Evolutionary conservation across 2,888 invertebrate species (phyloP).

Genomic region (Branchipolynoe longqiensis): DNA sequence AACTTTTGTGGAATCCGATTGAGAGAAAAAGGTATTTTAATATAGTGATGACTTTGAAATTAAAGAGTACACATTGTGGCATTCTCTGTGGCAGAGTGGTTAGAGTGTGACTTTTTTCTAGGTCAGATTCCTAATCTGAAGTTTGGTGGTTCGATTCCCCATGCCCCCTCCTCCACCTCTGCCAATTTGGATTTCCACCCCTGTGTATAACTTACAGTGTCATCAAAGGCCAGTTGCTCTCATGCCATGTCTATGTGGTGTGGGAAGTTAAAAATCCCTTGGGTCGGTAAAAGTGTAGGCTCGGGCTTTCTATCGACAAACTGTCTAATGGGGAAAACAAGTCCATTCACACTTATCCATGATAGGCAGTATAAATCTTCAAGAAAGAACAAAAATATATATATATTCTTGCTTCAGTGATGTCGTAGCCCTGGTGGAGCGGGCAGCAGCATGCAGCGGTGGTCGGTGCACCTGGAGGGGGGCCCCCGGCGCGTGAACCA

Average conservation of each 20-base stretch:
- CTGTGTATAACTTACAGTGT: too few relatives aligned
- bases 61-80: not conserved
- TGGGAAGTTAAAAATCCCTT: not conserved
- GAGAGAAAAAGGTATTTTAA: too few relatives aligned
- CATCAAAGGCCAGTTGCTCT: too few relatives aligned
- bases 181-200: too few relatives aligned
- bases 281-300: too few relatives aligned
- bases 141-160: too few relatives aligned
- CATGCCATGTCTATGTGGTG: not conserved
- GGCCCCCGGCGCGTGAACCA: constrained; percentile 96
- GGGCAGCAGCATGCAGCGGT: constrained; percentile 79
- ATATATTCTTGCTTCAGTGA: constrained; percentile 4
- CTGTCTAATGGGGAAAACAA: not conserved
- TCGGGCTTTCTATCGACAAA: not conserved
- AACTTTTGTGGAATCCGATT: too few relatives aligned
- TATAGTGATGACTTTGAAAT: not conserved
- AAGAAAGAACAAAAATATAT: not conserved
- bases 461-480: constrained; percentile 93
- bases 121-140: too few relatives aligned
- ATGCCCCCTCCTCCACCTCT: too few relatives aligned
- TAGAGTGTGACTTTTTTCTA: too few relatives aligned
- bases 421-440: not conserved
- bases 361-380: not conserved
- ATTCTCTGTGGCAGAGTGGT: too few relatives aligned
- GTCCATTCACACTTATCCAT: too few relatives aligned